A percentile compares a stretch with the other conserved stretches of the same genome.
Evolutionary conservation across 2,113 vertebrate species (phyloP).

Genomic region (Hydropotes inermis): DNA sequence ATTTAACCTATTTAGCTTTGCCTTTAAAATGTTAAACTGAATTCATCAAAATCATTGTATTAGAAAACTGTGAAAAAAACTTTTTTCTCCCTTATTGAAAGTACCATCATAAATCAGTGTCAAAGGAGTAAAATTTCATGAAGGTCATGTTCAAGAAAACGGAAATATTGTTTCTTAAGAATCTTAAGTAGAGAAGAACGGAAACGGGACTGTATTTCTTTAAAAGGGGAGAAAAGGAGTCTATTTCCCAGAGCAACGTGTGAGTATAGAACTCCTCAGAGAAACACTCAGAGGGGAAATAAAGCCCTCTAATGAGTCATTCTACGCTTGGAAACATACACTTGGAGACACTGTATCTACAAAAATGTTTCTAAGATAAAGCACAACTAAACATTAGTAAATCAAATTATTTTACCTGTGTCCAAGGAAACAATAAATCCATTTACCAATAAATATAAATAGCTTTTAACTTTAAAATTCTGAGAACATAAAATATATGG

Average conservation of each 20-base stretch:
- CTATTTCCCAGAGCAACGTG: neutral
- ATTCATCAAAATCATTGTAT: neutral
- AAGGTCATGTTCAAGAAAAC: neutral
- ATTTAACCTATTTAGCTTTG: constrained; percentile 24
- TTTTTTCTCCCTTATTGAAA: neutral
- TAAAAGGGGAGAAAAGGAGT: neutral
- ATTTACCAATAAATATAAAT: neutral
- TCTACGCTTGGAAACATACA: neutral
- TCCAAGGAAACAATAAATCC: neutral
- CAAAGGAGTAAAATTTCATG: constrained; percentile 8
- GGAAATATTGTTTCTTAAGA: neutral
- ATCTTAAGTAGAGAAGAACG: neutral
- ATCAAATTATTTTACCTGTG: constrained; percentile 13
- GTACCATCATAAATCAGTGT: neutral
- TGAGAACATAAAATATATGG: neutral
- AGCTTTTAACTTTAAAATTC: constrained; percentile 34
- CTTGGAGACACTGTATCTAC: neutral
- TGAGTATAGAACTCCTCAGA: neutral
- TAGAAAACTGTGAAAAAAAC: neutral
- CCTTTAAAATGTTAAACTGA: constrained; percentile 22
- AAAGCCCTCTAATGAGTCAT: neutral
- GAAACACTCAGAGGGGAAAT: neutral
- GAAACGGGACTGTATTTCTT: neutral
- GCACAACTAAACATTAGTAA: neutral
- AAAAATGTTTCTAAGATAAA: constrained; percentile 15